phyloP scores from a whole-genome alignment of 2,113 vertebrate species.

The Arvicanthis niloticus region DNA sequence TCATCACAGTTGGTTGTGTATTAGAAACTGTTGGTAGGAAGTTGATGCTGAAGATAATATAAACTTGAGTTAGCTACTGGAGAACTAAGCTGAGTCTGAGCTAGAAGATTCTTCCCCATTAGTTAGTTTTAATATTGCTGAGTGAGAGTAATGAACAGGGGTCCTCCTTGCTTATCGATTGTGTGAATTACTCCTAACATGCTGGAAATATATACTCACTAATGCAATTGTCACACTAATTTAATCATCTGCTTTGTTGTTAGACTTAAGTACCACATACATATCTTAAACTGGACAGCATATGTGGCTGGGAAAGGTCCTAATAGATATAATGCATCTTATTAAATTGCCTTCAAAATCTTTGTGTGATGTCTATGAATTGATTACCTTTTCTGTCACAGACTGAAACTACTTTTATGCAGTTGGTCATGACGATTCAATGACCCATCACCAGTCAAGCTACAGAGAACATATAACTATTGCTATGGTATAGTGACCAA shows the following conservation, averaged over 20 bases:
- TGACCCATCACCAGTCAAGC: background rate
- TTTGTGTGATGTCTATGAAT: background rate
- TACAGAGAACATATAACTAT: background rate
- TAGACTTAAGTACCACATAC: background rate
- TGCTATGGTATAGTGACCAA: background rate
- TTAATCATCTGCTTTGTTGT: no score
- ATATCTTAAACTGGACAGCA: background rate
- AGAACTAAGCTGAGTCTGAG: background rate
- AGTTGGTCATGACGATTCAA: background rate
- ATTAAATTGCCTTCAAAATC: background rate
- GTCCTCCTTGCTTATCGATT: background rate
- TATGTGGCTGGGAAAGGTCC: no score
- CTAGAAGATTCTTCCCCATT: background rate
- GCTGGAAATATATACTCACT: background rate
- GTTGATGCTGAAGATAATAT: background rate
- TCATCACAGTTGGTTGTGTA: background rate
- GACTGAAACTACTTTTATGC: background rate
- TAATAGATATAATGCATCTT: background rate
- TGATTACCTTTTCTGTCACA: background rate
- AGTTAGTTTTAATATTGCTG: background rate
- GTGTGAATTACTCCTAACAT: background rate
- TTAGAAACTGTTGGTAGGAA: background rate
- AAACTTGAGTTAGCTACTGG: no score
- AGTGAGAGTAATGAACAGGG: background rate
- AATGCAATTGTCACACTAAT: no score